phyloP scores from a whole-genome alignment of 2,113 vertebrate genomes.

The Pyxicephalus adspersus region DNA sequence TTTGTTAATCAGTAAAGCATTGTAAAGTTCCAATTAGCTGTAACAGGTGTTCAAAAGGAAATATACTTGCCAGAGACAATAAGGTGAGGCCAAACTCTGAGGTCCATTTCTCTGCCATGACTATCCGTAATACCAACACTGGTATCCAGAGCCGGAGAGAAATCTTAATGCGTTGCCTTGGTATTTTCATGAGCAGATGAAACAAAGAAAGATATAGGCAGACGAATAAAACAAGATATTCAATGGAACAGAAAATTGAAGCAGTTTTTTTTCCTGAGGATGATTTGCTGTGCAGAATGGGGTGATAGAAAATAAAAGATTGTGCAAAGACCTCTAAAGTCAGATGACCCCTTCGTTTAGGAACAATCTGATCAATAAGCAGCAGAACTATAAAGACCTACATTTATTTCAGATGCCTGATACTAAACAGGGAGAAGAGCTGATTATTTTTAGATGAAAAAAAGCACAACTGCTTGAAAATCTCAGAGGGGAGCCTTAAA shows the following conservation, averaged over 20 bases:
- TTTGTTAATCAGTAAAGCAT: background rate
- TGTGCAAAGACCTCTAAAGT: conserved; percentile 62
- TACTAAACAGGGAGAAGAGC: conserved; percentile 62
- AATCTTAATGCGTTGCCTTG: conserved; percentile 91
- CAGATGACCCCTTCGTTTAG: conserved; percentile 61
- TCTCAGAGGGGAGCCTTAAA: conserved; percentile 68
- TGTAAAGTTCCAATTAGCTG: background rate
- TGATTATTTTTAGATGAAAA: conserved; percentile 75
- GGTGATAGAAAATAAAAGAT: conserved; percentile 44
- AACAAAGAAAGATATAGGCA: conserved; percentile 66
- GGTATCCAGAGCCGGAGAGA: conserved; percentile 92
- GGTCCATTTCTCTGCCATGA: conserved; percentile 80
- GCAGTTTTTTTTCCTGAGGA: conserved; percentile 60
- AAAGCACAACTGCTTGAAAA: conserved; percentile 55
- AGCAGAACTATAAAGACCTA: conserved; percentile 52
- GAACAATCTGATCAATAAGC: conserved; percentile 52
- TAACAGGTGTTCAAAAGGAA: conserved; percentile 60
- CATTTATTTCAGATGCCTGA: conserved; percentile 63
- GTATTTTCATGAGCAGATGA: conserved; percentile 80
- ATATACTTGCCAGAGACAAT: conserved; percentile 82
- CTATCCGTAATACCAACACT: conserved; percentile 92
- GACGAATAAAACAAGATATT: conserved; percentile 39
- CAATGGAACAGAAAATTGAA: conserved; percentile 55
- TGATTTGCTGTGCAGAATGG: background rate
- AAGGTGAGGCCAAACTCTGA: conserved; percentile 68